Percentiles rank a stretch among this genome's conserved stretches.
These are phyloP conservation scores for Parapristionchus giblindavisi DNA, from an alignment of 2,888 invertebrate species.

Conservation along the genomic window DNA sequence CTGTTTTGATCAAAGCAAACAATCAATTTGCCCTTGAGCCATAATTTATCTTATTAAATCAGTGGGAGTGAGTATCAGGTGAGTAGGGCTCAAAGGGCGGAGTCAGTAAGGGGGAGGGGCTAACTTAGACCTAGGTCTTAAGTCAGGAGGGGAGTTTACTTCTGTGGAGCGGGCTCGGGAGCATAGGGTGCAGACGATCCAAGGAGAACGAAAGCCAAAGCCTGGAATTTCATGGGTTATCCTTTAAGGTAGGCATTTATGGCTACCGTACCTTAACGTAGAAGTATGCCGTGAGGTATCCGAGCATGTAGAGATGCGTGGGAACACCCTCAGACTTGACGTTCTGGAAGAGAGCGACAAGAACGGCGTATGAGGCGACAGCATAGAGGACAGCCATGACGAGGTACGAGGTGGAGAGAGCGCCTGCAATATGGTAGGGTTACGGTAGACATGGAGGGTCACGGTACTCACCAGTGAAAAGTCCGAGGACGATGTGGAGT, in stretches of 20 bases:
- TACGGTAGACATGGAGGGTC: no score
- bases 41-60: no score
- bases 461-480: conserved; percentile 34
- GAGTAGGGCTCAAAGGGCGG: no score
- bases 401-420: conserved; percentile 50
- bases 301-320: conserved; percentile 34
- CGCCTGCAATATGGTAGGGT: conserved; percentile 38
- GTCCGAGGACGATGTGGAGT: conserved; percentile 7
- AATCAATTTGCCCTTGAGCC: no score
- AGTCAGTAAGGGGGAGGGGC: no score
- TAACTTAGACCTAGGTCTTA: no score
- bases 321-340: conserved; percentile 38
- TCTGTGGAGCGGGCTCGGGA: no score
- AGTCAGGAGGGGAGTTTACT: no score
- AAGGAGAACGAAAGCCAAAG: conserved; percentile 22
- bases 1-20: no score
- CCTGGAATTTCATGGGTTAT: conserved; percentile 23
- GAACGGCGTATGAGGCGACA: conserved; percentile 46
- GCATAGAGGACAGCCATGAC: conserved; percentile 53
- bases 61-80: no score
- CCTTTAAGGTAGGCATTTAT: neutral
- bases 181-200: conserved; percentile 8
- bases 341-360: conserved; percentile 55
- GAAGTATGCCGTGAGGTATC: conserved; percentile 26
- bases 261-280: conserved; percentile 29